Evolutionary conservation across 2,888 invertebrate genomes (phyloP), one percentile per base, ranked within the genome.

Genomic region (Meloe dianella): DNA sequence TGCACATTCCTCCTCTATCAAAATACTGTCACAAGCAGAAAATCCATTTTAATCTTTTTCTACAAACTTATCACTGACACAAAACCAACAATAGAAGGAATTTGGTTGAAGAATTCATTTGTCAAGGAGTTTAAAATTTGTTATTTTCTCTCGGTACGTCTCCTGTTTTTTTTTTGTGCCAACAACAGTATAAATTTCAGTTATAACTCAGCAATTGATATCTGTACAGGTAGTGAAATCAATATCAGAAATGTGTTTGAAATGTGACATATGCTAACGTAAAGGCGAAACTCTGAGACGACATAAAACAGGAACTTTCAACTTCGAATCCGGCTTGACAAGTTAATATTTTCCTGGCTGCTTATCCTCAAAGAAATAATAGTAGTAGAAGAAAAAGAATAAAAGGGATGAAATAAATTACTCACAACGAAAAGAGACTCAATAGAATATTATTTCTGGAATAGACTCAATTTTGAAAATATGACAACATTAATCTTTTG

Each of bases 11-110:
- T 41, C 10, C 41, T 35, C 41, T 35, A 10, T 35, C 27, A 32
- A 32, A 41, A 41, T 17, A 41, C 41, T 65, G 66, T 66, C 66
- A 29, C 47, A 60, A 66, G 56, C 66, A 66, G 63, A 63, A 59
- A 59, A 62, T 56, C 17, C 29, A 27, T 12, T 57, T 8, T 7
- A 41, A 41, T 41, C 41, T 14, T 4, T 35, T 35, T 10, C 35
- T 35, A n/a, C 7, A 41, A 41, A 41, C 12, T 41, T 41, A 41
- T 41, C 7, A 41, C 27, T 3, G 4, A 41, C n/a, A 17, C 6
- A 17, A 14, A 14, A 17, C 4, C 5, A 17, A n/a, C 41, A 41
- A 17, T 17, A 17, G 41, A 41, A 17, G 7, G n/a, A 17, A 32
- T 32, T 32, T 32, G 32, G 2, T 32, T 10, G 2, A 17, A 17